Conservation (phyloP, 2,888 invertebrate species). For the Trachelus iudaicus region DNA sequence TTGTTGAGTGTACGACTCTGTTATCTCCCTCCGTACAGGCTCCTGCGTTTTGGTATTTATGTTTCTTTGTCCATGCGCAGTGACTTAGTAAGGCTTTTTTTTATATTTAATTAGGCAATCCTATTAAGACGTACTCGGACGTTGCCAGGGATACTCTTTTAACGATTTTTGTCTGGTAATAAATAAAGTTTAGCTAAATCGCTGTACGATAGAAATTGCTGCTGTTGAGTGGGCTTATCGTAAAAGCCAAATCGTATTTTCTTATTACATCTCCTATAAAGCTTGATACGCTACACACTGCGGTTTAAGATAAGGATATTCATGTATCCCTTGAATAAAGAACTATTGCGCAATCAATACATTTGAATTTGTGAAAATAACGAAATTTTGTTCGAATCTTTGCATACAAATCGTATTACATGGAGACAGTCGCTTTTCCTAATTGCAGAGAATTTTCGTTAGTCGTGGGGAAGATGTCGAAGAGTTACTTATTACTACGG, state of each 20-base stretch:
- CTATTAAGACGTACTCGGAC: not conserved
- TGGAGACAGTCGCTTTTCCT: not conserved
- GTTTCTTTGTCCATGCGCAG: not conserved
- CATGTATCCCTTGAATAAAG: not conserved
- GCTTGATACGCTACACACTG: not conserved
- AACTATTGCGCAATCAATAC: not conserved
- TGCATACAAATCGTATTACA: not conserved
- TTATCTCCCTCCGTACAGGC: not conserved
- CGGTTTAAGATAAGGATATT: not conserved
- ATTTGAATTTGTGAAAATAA: not conserved
- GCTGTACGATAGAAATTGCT: not conserved
- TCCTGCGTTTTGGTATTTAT: not conserved
- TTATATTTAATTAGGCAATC: not conserved
- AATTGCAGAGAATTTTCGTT: not conserved
- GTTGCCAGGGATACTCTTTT: not conserved
- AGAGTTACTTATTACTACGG: not conserved
- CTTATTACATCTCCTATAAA: not conserved
- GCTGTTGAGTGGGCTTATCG: not conserved
- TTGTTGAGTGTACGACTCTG: not conserved
- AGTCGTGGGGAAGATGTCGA: not conserved
- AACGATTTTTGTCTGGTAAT: not conserved
- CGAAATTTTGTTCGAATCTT: not conserved
- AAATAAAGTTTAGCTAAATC: not conserved
- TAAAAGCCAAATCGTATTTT: not conserved
- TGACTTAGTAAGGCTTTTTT: not conserved